Evolutionary conservation across 1,140 invertebrate genomes (phyloP), one percentile per base, ranked within the genome.

Genomic region (Drosophila melanica): DNA sequence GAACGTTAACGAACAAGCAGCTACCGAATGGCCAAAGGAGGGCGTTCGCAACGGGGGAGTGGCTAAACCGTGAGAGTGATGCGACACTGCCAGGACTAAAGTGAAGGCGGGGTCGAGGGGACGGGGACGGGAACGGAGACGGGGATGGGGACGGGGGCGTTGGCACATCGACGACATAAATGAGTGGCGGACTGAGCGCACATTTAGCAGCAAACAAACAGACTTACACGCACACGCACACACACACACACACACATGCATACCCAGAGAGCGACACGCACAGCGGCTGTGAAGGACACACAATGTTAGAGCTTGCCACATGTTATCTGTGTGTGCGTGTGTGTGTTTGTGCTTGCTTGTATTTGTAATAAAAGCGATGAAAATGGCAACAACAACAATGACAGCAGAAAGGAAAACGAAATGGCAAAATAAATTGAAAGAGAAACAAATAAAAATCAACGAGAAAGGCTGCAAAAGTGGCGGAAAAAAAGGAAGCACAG

Each of bases 391-490:
- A 89, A 77, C 82, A 86, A 69, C 79, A 89, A 87, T 87, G 82
- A 87, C 82, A 89, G 84, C 79, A 87, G 84, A 89, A 87, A 87
- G 84, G 80, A 87, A 87, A 87, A 89, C 84, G 85, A 87, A 87
- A 89, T 87, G 84, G 79, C 84, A 87, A 87, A 87, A 87, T 87
- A 87, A 87, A 87, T 87, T 87, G 84, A 87, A 87, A 87, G 84
- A 89, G 84, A 89, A 87, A 87, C 84, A 87, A 87, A 87, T 87
- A 87, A 87, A 87, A 87, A 87, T 87, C 84, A 87, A 87, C 79
- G 85, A 89, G 65, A 85, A 81, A 89, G 82, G 82, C 82, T 87
- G 82, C 82, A 87, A 87, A 86, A 87, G 82, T 87, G 82, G 79
- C 82, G 82, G 78, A 75, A 57, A 63, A 77, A 59, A 72, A 54